These are phyloP conservation scores for Chelon labrosus DNA, from an alignment of 2,797 vertebrate genomes.

Conservation along the genomic window DNA sequence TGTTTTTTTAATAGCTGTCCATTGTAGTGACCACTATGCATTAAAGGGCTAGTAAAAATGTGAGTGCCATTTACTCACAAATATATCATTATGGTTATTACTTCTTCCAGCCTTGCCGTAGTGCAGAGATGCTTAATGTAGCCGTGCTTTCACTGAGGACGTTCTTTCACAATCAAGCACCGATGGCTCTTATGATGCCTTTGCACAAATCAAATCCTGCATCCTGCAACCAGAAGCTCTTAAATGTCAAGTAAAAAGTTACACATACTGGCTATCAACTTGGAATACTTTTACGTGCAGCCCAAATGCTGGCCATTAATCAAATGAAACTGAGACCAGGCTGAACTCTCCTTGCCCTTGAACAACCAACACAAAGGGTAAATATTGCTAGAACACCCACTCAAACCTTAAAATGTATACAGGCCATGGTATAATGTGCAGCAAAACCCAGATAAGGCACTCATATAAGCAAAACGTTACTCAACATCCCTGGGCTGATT, in stretches of 20 bases:
- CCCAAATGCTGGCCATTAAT: constrained; percentile 6
- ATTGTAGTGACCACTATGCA: too few relatives aligned
- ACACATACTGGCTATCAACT: background rate
- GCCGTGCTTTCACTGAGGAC: too few relatives aligned
- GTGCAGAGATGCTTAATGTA: background rate
- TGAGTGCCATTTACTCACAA: background rate
- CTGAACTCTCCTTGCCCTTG: constrained; percentile 68
- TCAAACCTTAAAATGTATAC: constrained; percentile 67
- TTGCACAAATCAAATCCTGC: background rate
- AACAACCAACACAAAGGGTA: constrained; percentile 54
- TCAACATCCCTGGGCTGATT: constrained; percentile 63
- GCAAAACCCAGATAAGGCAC: constrained; percentile 72
- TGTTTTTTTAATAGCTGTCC: too few relatives aligned
- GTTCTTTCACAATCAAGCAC: too few relatives aligned
- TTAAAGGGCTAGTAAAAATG: background rate
- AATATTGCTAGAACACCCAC: constrained; percentile 65
- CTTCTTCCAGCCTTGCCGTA: background rate
- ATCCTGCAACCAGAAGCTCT: background rate
- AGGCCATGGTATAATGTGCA: constrained; percentile 61
- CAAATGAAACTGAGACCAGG: constrained; percentile 30
- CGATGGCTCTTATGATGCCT: background rate
- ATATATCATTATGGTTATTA: background rate
- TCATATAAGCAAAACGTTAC: constrained; percentile 68
- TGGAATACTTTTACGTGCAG: background rate
- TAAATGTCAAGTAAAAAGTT: constrained; percentile 4